A percentile compares a stretch with the other conserved stretches of the same genome.
phyloP scores from a whole-genome alignment of 1,140 invertebrate genomes.

The Drosophila pseudoobscura region DNA sequence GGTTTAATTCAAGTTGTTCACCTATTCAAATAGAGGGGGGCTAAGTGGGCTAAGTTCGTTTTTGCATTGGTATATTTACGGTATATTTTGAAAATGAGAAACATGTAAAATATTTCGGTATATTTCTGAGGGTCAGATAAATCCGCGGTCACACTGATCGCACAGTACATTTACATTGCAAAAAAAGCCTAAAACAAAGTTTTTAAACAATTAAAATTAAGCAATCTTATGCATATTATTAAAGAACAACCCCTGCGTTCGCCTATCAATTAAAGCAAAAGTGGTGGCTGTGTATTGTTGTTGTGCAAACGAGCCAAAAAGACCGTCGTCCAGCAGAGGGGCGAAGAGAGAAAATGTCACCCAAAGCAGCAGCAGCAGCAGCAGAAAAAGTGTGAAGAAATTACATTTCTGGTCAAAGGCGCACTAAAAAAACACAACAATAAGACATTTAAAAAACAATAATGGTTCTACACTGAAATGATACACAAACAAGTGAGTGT shows the following conservation, averaged over 20 bases:
- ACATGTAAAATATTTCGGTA: too few relatives aligned
- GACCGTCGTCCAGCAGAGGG: conserved; percentile 52
- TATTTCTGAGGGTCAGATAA: too few relatives aligned
- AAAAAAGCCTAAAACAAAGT: conserved; percentile 74
- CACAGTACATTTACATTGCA: conserved; percentile 70
- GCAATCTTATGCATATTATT: conserved; percentile 29
- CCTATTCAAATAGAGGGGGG: too few relatives aligned
- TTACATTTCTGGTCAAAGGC: conserved; percentile 39
- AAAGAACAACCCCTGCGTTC: conserved; percentile 33
- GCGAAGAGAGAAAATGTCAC: conserved; percentile 79
- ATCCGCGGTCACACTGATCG: conserved; percentile 3
- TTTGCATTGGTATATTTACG: too few relatives aligned
- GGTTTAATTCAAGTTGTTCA: too few relatives aligned
- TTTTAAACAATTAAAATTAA: conserved; percentile 66
- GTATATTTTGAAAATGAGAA: too few relatives aligned
- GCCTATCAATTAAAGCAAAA: conserved; percentile 20
- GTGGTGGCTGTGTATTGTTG: conserved; percentile 12
- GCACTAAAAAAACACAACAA: conserved; percentile 14
- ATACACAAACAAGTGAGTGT: conserved; percentile 36
- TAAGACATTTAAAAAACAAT: too few relatives aligned
- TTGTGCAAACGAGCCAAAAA: conserved; percentile 49
- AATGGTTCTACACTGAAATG: conserved; percentile 11
- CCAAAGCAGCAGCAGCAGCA: conserved; percentile 66
- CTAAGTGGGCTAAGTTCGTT: too few relatives aligned
- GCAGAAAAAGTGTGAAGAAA: conserved; percentile 78